Evolutionary conservation across 2,797 vertebrate genomes (phyloP).

Genomic region (Tangara arthus): DNA sequence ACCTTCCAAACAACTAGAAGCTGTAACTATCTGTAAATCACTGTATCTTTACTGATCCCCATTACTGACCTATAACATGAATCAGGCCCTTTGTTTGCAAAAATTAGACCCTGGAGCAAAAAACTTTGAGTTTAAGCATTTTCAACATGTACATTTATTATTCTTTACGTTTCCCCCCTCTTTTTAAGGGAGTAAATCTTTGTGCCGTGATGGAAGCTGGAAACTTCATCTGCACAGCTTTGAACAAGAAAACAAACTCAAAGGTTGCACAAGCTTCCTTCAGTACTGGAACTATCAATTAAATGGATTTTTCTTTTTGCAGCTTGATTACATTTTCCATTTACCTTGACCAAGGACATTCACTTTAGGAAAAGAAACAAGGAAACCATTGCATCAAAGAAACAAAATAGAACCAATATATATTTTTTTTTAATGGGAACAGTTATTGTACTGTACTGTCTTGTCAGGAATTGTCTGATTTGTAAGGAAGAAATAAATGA

Average conservation of each 20-base stretch:
- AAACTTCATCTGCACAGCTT: slow-evolving; percentile 87
- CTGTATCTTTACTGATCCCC: neutral
- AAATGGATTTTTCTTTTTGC: neutral
- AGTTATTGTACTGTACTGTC: neutral
- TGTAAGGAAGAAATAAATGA: neutral
- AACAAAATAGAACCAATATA: neutral
- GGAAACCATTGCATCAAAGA: neutral
- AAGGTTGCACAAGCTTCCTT: slow-evolving; percentile 86
- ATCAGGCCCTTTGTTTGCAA: neutral
- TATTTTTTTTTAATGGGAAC: neutral
- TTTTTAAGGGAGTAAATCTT: slow-evolving; percentile 88
- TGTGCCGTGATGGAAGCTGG: slow-evolving; percentile 85
- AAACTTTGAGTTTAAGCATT: neutral
- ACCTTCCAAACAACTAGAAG: neutral
- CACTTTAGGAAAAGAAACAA: neutral
- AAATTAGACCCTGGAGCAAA: neutral
- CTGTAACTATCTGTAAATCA: neutral
- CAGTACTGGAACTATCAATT: slow-evolving; percentile 45
- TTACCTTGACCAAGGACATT: neutral
- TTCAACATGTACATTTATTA: neutral
- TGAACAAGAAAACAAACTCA: slow-evolving; percentile 87
- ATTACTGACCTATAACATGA: neutral
- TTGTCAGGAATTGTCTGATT: neutral
- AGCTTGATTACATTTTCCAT: neutral
- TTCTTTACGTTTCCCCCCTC: neutral